phyloP scores from a whole-genome alignment of 2,888 invertebrate species.

The Platycheirus albimanus region DNA sequence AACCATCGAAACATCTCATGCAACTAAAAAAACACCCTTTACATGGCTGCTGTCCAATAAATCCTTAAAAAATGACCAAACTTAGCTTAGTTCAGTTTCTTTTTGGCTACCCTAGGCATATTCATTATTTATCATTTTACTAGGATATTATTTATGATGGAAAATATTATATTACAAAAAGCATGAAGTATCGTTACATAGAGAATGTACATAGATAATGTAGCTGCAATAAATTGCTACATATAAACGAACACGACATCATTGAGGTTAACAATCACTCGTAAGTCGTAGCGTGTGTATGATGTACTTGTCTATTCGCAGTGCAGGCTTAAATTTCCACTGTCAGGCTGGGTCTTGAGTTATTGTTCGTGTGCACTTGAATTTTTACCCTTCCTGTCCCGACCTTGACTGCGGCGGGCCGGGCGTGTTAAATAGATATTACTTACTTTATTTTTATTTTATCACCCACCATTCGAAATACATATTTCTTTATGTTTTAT shows the following conservation, averaged over 20 bases:
- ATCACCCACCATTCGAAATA: neutral
- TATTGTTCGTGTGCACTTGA: neutral
- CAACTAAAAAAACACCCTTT: no score
- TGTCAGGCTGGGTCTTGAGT: neutral
- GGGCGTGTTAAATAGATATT: neutral
- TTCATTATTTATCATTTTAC: neutral
- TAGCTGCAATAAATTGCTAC: neutral
- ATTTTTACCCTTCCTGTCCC: no score
- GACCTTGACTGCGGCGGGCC: neutral
- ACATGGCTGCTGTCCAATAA: no score
- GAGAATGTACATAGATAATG: neutral
- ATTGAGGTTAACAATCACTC: constrained; percentile 3
- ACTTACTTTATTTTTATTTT: neutral
- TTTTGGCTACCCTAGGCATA: neutral
- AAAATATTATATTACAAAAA: neutral
- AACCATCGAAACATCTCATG: no score
- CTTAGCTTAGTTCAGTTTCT: no score
- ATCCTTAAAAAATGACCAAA: no score
- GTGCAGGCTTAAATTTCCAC: neutral
- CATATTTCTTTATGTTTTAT: no score
- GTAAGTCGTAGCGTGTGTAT: neutral
- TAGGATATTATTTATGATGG: neutral
- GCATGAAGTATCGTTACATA: neutral
- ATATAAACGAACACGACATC: neutral
- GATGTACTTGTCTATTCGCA: neutral